Evolutionary conservation across 1,140 invertebrate species (phyloP).

Genomic region (Streblospio benedicti): DNA sequence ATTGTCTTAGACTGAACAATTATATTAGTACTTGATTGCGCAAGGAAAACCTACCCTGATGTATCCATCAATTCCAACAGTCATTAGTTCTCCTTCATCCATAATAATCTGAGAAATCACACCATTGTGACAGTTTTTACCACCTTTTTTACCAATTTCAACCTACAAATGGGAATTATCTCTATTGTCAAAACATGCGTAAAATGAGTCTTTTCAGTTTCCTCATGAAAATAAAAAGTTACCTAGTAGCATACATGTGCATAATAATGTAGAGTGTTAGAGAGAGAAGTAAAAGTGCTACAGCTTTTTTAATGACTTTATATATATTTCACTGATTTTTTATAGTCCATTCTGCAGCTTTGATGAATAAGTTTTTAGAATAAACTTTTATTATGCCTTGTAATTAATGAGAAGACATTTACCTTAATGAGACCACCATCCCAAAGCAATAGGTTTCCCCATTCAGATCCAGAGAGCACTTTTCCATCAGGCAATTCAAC

Average conservation of each 20-base stretch:
- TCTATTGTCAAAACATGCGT: neutral
- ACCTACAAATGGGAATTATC: neutral
- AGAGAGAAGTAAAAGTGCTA: neutral
- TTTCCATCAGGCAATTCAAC: slow-evolving; percentile 78
- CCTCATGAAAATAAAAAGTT: too few species aligned
- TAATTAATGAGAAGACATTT: slow-evolving; percentile 61
- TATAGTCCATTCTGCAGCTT: too few species aligned
- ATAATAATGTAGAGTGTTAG: too few species aligned
- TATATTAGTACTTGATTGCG: too few species aligned
- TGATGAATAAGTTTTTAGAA: too few species aligned
- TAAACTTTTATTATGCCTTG: slow-evolving; percentile 22
- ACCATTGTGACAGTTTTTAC: slow-evolving; percentile 62
- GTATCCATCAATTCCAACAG: slow-evolving; percentile 66
- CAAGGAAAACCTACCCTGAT: slow-evolving; percentile 49
- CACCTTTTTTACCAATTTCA: slow-evolving; percentile 40
- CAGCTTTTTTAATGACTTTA: too few species aligned
- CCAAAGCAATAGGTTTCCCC: slow-evolving; percentile 84
- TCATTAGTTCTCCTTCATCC: slow-evolving; percentile 51
- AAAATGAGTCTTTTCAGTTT: too few species aligned
- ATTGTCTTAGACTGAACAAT: too few species aligned
- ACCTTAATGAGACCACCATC: slow-evolving; percentile 75
- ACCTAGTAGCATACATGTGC: too few species aligned
- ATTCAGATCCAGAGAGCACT: slow-evolving; percentile 73
- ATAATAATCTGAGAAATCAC: slow-evolving; percentile 67
- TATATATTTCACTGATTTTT: too few species aligned